A percentile compares a stretch with the other conserved stretches of the same genome.
phyloP scores from a whole-genome alignment of 2,797 vertebrate species.

The Carduelis carduelis region DNA sequence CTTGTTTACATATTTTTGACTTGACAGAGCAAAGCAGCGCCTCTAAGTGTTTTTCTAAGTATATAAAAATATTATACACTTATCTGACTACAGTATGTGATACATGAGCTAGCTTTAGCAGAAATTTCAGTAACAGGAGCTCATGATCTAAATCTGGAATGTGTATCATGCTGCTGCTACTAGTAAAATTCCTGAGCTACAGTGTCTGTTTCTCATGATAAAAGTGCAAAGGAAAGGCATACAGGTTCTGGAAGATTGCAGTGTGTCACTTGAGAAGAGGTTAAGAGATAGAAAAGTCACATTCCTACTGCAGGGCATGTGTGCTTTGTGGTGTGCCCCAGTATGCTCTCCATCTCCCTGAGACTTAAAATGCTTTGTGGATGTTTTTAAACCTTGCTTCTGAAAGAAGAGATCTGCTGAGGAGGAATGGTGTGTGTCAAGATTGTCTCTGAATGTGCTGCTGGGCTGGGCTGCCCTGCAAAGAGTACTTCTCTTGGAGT shows the following conservation, averaged over 20 bases:
- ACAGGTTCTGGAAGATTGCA: background rate
- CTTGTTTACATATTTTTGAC: background rate
- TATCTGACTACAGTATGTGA: background rate
- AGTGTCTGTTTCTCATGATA: background rate
- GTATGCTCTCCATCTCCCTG: too few species aligned
- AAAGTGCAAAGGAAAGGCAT: fast-evolving
- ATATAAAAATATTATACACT: background rate
- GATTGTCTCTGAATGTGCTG: background rate
- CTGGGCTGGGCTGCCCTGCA: background rate
- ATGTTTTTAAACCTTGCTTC: background rate
- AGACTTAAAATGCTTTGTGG: background rate
- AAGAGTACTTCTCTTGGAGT: background rate
- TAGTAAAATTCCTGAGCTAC: background rate
- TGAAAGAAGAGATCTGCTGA: background rate
- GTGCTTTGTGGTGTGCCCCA: background rate
- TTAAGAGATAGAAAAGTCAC: background rate
- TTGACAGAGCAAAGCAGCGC: background rate
- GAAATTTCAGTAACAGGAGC: background rate
- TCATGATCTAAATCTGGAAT: background rate
- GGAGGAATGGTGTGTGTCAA: background rate
- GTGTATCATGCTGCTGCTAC: background rate
- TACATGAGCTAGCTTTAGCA: background rate
- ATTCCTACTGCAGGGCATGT: background rate
- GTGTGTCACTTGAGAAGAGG: background rate
- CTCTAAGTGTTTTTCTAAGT: background rate